phyloP scores from a whole-genome alignment of 1,140 invertebrate species.

The Monochamus saltuarius region DNA sequence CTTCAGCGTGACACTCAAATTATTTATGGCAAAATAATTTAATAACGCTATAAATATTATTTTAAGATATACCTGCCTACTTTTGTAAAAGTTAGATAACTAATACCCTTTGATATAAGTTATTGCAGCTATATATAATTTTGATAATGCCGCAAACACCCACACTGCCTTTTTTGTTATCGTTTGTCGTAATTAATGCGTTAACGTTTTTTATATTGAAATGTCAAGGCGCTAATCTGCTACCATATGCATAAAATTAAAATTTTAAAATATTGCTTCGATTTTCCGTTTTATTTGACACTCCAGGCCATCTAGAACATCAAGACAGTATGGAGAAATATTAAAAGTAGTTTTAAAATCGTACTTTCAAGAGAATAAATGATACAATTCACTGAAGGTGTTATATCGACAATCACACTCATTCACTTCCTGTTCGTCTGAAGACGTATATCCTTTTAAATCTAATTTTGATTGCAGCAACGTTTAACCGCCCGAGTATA shows the following conservation, averaged over 20 bases:
- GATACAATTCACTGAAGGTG: too few relatives aligned
- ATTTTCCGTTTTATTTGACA: background rate
- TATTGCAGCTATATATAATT: background rate
- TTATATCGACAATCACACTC: too few relatives aligned
- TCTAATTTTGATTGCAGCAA: too few relatives aligned
- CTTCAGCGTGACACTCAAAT: background rate
- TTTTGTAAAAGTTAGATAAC: background rate
- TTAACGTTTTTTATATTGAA: background rate
- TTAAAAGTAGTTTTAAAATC: background rate
- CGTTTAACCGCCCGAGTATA: too few relatives aligned
- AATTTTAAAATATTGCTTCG: background rate
- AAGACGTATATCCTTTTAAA: too few relatives aligned
- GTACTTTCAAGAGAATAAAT: too few relatives aligned
- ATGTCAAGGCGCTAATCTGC: background rate
- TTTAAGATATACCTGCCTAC: background rate
- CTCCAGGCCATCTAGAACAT: background rate
- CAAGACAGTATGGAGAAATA: background rate
- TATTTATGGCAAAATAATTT: background rate
- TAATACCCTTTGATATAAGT: background rate
- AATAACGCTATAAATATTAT: background rate
- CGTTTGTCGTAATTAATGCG: too few relatives aligned
- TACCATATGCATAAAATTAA: background rate
- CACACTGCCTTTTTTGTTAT: background rate
- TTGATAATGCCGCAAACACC: slow-evolving; percentile 1
- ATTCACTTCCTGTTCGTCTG: too few relatives aligned